A percentile compares a stretch with the other conserved stretches of the same genome.
Evolutionary conservation across 2,888 invertebrate species (phyloP).

Genomic region (Pocota personata): DNA sequence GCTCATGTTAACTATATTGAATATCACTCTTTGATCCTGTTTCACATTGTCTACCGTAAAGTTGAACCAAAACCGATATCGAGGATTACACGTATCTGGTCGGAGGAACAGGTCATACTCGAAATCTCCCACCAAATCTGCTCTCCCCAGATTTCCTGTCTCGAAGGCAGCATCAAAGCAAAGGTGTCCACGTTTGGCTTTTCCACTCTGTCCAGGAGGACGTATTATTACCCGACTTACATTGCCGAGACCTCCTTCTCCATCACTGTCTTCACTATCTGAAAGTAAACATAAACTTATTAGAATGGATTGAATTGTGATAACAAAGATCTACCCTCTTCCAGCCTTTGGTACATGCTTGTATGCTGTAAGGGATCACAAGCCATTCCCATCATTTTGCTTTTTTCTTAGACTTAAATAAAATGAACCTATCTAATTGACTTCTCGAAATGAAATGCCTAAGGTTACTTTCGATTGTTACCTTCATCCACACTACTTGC

Average conservation of each 20-base stretch:
- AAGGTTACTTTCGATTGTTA: background rate
- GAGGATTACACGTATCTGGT: conserved; percentile 97
- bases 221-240: conserved; percentile 94
- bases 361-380: conserved; percentile 85
- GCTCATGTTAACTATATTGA: conserved; percentile 98
- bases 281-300: conserved; percentile 68
- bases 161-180: conserved; percentile 99
- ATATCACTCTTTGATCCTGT: conserved; percentile 96
- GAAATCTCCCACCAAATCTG: conserved; percentile 95
- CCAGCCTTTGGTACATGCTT: conserved; percentile 86
- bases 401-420: background rate
- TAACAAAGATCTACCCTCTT: conserved; percentile 82
- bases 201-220: conserved; percentile 95
- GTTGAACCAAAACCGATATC: conserved; percentile 98
- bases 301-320: background rate
- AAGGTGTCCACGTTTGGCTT: conserved; percentile 97
- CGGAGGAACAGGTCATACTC: conserved; percentile 98
- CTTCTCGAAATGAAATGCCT: conserved; percentile 46
- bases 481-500: background rate
- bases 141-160: conserved; percentile 97
- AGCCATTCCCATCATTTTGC: conserved; percentile 81
- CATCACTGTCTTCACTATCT: conserved; percentile 96
- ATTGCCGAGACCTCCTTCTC: conserved; percentile 96
- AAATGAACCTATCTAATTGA: conserved; percentile 57
- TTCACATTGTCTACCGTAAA: conserved; percentile 98